Percentiles rank a stretch among this genome's conserved stretches.
phyloP scores from a whole-genome alignment of 1,140 invertebrate species.

The Sinella curviseta region DNA sequence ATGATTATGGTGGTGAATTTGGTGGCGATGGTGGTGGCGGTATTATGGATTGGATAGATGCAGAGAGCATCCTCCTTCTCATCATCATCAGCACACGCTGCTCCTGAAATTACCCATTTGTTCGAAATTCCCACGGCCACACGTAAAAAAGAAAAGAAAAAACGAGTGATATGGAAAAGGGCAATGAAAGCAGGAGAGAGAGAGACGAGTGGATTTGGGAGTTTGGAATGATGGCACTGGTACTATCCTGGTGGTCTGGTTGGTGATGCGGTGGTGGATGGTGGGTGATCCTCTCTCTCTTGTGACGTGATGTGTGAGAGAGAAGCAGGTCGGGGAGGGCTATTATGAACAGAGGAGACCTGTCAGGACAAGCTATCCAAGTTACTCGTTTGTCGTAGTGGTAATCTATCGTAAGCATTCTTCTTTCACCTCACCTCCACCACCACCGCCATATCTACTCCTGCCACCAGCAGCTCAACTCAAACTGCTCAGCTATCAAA shows the following conservation, averaged over 20 bases:
- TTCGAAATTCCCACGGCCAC: conserved; percentile 21
- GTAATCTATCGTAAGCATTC: conserved; percentile 22
- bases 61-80: not conserved
- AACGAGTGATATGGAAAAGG: not conserved
- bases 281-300: not conserved
- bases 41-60: not conserved
- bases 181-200: too few relatives aligned
- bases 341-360: conserved; percentile 20
- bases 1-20: not conserved
- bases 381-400: not conserved
- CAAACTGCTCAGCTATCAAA: not conserved
- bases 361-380: conserved; percentile 17
- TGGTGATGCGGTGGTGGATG: not conserved
- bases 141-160: not conserved
- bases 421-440: conserved; percentile 12
- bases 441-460: not conserved
- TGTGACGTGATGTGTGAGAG: not conserved
- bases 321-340: conserved; percentile 5
- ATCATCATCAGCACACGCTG: not conserved
- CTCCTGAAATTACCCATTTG: conserved; percentile 17
- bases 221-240: not conserved
- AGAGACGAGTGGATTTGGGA: not conserved
- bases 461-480: not conserved
- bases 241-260: not conserved
- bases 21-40: not conserved